Evolutionary conservation across 2,113 vertebrate species (phyloP).

Genomic region (Tautogolabrus adspersus): DNA sequence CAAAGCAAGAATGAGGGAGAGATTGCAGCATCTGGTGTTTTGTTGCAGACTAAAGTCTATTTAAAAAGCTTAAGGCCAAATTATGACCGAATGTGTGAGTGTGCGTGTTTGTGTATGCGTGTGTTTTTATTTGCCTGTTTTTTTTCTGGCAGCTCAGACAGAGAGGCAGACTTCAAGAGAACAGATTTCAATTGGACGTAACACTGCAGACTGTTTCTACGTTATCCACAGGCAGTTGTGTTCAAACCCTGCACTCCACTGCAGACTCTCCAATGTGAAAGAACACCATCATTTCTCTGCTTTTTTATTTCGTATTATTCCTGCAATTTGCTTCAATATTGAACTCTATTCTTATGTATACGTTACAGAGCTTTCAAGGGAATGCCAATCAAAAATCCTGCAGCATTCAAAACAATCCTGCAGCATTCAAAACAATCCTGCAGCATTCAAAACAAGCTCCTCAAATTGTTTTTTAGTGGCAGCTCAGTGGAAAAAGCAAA

Average conservation of each 20-base stretch:
- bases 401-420: slow-evolving; percentile 12
- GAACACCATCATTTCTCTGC: not conserved
- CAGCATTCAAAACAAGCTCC: slow-evolving; percentile 18
- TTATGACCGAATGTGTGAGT: slow-evolving; percentile 40
- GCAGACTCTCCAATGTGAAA: slow-evolving; percentile 10
- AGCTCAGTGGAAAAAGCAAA: slow-evolving; percentile 28
- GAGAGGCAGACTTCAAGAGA: slow-evolving; percentile 38
- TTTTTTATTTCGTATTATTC: not conserved
- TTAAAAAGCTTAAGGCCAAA: slow-evolving; percentile 67
- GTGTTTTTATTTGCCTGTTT: slow-evolving; percentile 24
- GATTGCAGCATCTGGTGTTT: slow-evolving; percentile 76
- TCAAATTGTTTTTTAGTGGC: slow-evolving; percentile 36
- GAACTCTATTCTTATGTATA: slow-evolving; percentile 4
- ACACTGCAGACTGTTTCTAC: slow-evolving; percentile 5
- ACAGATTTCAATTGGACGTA: slow-evolving; percentile 32
- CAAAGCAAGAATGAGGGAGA: slow-evolving; percentile 61
- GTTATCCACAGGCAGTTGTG: slow-evolving; percentile 21
- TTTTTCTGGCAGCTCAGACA: slow-evolving; percentile 31
- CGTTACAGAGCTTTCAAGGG: slow-evolving; percentile 18
- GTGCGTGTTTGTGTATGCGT: slow-evolving; percentile 7
- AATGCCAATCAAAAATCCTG: slow-evolving; percentile 19
- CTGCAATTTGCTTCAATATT: slow-evolving; percentile 21
- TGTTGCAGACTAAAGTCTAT: slow-evolving; percentile 53
- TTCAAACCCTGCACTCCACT: not conserved
- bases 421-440: slow-evolving; percentile 13